Conservation (phyloP, 2,113 vertebrate genomes). For the Crotalus tigris region DNA sequence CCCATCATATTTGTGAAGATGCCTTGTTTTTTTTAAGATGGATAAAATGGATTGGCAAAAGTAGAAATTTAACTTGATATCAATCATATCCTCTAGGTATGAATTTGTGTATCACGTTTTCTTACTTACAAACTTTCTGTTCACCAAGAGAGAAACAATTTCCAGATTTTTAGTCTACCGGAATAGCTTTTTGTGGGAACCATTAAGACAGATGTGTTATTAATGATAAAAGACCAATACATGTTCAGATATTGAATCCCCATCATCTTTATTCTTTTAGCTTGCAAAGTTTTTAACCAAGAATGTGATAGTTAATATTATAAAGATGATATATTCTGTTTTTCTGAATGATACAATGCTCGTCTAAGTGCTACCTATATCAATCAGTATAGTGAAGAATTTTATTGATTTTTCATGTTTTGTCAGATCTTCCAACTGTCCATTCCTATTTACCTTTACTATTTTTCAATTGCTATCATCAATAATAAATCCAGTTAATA, state of each 20-base stretch:
- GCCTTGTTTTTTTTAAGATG: neutral
- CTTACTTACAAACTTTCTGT: neutral
- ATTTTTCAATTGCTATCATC: neutral
- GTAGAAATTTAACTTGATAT: neutral
- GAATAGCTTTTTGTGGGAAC: neutral
- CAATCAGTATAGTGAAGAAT: neutral
- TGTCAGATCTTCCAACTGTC: neutral
- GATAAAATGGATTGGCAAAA: conserved; percentile 1
- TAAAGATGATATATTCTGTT: neutral
- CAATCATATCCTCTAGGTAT: neutral
- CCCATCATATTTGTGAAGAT: neutral
- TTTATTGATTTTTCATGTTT: neutral
- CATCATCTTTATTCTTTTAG: neutral
- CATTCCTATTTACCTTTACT: neutral
- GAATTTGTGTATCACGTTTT: neutral
- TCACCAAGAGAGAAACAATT: neutral
- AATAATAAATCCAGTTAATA: neutral
- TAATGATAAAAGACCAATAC: neutral
- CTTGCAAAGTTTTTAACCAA: neutral
- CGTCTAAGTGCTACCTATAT: neutral
- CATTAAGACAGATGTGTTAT: neutral
- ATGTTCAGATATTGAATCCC: neutral
- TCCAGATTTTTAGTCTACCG: neutral
- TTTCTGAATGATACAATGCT: neutral
- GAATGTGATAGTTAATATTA: neutral